Evolutionary conservation across 2,888 invertebrate species (phyloP), one percentile per base, ranked within the genome.

Genomic region (Patella depressa): DNA sequence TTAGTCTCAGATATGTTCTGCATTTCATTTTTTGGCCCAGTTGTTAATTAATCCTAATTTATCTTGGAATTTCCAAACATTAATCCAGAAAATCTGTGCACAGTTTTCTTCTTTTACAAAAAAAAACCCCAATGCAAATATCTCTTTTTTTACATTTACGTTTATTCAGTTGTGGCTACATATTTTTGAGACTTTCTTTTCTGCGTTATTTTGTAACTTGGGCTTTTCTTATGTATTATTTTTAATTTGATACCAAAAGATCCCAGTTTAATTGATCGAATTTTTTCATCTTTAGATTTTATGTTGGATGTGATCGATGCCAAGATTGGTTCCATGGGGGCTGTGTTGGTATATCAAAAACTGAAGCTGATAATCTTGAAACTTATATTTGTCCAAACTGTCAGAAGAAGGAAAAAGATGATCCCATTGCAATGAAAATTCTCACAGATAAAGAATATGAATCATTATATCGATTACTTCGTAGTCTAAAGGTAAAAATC

Each of bases 301-400:
- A 99, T 92, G 98, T 99, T 89, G 98, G 98, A 91, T 99, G 99
- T 92, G 99, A 99, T 93, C 95, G 96, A 82, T 99, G 99, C 92
- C 97, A 98, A 92, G 98, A 98, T 92, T 99, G 99, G 99, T 99
- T 98, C 93, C 99, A 99, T 92, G 98, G 98, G 11, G 94, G 96
- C 78, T 99, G 99, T 92, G 98, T 99, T 71, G 98, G 98, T 65
- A 89, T 92, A 29, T 89, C 91, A 57, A 88, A 91, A 85, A 85
- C 82, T 69, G 91, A 91, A 78, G 91, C 91, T 91, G 98, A 98
- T 90, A 96, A 96, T 86, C 97, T 98, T 85, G 98, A 98, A 88
- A 97, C 97, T 88, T 99, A 99, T 90, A 95, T 97, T 84, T 99
- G 99, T 93, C 99, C 99, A 0, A 96, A 96, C 91, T 99, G 99